phyloP scores from a whole-genome alignment of 2,888 invertebrate genomes.

The Scaptomyza flava region DNA sequence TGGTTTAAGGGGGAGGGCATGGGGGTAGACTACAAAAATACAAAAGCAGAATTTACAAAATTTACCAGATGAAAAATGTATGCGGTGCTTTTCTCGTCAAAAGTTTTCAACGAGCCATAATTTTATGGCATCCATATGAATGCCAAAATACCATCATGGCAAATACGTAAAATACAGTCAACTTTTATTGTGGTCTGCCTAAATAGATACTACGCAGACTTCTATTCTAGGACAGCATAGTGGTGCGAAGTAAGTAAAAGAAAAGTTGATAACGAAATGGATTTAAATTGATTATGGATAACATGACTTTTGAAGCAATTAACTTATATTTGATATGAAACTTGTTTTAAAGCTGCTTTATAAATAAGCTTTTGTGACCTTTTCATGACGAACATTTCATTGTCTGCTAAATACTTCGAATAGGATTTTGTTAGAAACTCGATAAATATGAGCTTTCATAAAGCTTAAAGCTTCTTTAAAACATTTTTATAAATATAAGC shows the following conservation, averaged over 20 bases:
- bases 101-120: slow-evolving; percentile 69
- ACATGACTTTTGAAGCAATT: background rate
- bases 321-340: background rate
- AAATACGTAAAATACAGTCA: slow-evolving; percentile 52
- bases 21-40: slow-evolving; percentile 1
- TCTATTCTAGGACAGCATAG: slow-evolving; percentile 37
- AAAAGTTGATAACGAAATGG: background rate
- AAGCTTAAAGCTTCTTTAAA: background rate
- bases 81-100: slow-evolving; percentile 49
- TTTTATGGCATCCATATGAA: slow-evolving; percentile 58
- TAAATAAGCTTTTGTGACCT: too few species aligned
- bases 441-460: too few species aligned
- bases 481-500: background rate
- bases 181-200: slow-evolving; percentile 55
- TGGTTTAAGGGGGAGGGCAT: background rate
- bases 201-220: slow-evolving; percentile 43
- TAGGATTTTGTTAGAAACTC: too few species aligned
- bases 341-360: background rate
- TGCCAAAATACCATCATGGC: slow-evolving; percentile 33
- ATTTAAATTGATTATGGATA: background rate
- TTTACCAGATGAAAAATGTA: slow-evolving; percentile 56
- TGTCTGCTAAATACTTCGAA: too few species aligned
- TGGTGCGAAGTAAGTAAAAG: slow-evolving; percentile 8
- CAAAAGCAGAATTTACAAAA: slow-evolving; percentile 42
- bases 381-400: too few species aligned